Percentiles rank a stretch among this genome's conserved stretches.
phyloP scores from a whole-genome alignment of 2,888 invertebrate genomes.

The Drosophila rubida region DNA sequence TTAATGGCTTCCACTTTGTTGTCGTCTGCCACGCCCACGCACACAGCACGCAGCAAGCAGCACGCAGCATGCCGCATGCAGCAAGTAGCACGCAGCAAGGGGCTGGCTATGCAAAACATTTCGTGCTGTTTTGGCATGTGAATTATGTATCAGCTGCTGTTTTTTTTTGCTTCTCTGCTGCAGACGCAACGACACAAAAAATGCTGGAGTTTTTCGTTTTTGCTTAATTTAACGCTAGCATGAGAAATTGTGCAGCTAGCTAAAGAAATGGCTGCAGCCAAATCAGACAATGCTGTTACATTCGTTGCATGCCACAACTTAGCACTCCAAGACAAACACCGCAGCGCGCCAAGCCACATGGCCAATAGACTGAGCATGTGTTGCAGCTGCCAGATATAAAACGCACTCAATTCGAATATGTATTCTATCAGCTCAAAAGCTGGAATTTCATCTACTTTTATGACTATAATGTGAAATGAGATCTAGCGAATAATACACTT shows the following conservation, averaged over 20 bases:
- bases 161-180: slow-evolving; percentile 15
- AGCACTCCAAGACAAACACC: slow-evolving; percentile 28
- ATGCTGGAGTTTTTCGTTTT: slow-evolving; percentile 14
- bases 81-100: slow-evolving; percentile 15
- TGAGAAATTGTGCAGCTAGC: slow-evolving; percentile 48
- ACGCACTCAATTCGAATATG: not conserved
- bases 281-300: slow-evolving; percentile 42
- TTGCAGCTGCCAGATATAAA: slow-evolving; percentile 3
- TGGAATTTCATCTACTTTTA: too few species aligned
- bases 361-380: slow-evolving; percentile 14
- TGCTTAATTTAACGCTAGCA: slow-evolving; percentile 68
- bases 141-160: slow-evolving; percentile 69
- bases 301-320: slow-evolving; percentile 46
- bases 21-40: slow-evolving; percentile 63
- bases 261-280: slow-evolving; percentile 35
- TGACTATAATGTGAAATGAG: too few species aligned
- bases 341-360: not conserved
- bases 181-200: slow-evolving; percentile 36
- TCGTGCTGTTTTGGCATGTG: slow-evolving; percentile 78
- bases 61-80: slow-evolving; percentile 3
- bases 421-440: not conserved
- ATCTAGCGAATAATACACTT: too few species aligned
- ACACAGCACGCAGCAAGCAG: slow-evolving; percentile 16
- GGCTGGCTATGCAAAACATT: slow-evolving; percentile 64
- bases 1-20: slow-evolving; percentile 81